These are phyloP conservation scores for Muscicapa striata DNA, from an alignment of 2,797 vertebrate genomes.

Conservation along the genomic window DNA sequence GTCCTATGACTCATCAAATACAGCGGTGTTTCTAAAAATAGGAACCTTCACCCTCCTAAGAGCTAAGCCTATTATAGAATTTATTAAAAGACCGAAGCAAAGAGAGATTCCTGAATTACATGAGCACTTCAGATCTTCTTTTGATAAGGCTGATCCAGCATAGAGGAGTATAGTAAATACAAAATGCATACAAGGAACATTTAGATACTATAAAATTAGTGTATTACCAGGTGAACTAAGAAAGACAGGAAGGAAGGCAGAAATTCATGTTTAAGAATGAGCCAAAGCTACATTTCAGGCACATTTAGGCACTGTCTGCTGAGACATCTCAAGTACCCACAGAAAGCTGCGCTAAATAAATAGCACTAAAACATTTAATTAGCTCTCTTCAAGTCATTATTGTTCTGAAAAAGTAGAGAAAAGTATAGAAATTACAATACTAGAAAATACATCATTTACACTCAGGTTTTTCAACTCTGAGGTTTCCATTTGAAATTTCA, in stretches of 20 bases:
- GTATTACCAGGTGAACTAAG: not conserved
- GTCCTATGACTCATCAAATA: not conserved
- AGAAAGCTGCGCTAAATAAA: not conserved
- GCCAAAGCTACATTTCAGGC: not conserved
- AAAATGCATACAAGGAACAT: rapidly evolving
- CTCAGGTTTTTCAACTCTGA: not conserved
- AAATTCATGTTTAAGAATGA: not conserved
- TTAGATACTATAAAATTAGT: not conserved
- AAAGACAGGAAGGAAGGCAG: not conserved
- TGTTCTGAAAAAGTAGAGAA: not conserved
- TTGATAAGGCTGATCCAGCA: not conserved
- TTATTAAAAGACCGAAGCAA: not conserved
- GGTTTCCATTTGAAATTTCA: not conserved
- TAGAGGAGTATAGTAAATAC: not conserved
- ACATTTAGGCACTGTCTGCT: not conserved
- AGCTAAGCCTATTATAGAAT: not conserved
- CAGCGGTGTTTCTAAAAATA: not conserved
- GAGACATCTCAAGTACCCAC: not conserved
- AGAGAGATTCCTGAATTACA: not conserved
- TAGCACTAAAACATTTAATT: not conserved
- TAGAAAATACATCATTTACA: not conserved
- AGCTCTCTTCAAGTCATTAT: not conserved
- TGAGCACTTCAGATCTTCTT: not conserved
- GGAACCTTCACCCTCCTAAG: not conserved
- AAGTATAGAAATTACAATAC: not conserved